Base-by-base conservation (phyloP, 2,888 invertebrate species). In the Platynereis dumerilii region DNA sequence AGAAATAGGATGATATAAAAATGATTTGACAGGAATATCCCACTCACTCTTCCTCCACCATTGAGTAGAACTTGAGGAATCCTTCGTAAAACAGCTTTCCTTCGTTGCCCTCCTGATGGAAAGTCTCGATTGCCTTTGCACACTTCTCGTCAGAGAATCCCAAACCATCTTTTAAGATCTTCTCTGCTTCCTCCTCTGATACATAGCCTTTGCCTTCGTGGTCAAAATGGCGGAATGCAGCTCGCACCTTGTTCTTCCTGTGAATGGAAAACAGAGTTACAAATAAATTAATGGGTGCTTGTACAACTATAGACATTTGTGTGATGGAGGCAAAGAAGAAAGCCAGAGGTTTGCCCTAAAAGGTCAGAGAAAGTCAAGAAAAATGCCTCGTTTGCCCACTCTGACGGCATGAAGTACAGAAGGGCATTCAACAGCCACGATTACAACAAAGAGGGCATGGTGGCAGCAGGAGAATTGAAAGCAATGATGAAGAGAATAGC, bases 41-140 rank as follows among this genome's bases (percentile, higher is more conserved):
- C n/a, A 65, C 69, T 64, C 39, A 69, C 69, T 69, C 69, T 57
- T 69, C 60, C 44, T 69, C 69, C 3, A 69, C 22, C 66, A 64
- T 69, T 27, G 69, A 28, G 28, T 60, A 69, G 48, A 69, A 66
- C 28, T 59, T 57, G 5, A 66, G 26, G 48, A 69, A 94, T 84
- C 94, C 94, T 77, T 90, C 88, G 81, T 96, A 93, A 86, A 90
- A 91, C 62, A 97, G 90, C 67, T 86, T 86, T 0, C 92, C 92
- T 86, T 97, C 95, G 26, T 87, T 87, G 34, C 34, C 34, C 84
- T 97, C 90, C 28, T 73, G 82, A 85, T 97, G 96, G 84, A 92
- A 94, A 72, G 94, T 94, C 2, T 89, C 86, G 74, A 96, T 85
- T 0, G 94, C 92, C 22, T 55, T 54, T 28, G 57, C 17, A 24